Percentiles rank a stretch among this genome's conserved stretches.
Conservation (phyloP, 1,140 invertebrate genomes). For the Radopholus similis region DNA sequence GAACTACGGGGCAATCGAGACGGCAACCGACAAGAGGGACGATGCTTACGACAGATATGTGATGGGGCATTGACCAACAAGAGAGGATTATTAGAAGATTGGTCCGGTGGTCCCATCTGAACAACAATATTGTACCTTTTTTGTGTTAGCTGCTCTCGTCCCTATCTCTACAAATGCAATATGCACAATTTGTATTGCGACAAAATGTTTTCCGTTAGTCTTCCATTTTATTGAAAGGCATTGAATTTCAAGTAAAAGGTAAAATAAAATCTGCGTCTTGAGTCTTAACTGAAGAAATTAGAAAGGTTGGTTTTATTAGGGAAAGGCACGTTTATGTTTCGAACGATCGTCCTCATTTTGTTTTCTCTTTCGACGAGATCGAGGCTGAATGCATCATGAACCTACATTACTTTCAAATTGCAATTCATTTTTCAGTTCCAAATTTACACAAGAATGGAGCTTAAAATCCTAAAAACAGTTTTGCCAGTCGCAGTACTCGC, state of each 20-base stretch:
- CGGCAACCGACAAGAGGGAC: constrained; percentile 8
- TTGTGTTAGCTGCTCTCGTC: too few species aligned
- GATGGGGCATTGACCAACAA: constrained; percentile 4
- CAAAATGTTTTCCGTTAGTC: too few species aligned
- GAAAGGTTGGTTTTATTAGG: too few species aligned
- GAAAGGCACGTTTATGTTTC: too few species aligned
- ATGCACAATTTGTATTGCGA: too few species aligned
- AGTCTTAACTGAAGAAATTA: too few species aligned
- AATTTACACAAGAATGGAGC: constrained; percentile 24
- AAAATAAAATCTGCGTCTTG: too few species aligned
- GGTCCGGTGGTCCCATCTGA: too few species aligned
- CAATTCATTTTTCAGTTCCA: neutral
- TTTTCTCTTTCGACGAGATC: constrained; percentile 2
- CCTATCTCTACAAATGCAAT: too few species aligned
- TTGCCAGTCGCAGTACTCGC: neutral
- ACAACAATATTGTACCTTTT: neutral
- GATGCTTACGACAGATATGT: constrained; percentile 25
- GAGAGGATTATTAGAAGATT: neutral
- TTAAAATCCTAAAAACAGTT: constrained; percentile 14
- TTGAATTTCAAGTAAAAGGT: too few species aligned
- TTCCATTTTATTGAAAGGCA: too few species aligned
- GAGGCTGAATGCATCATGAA: neutral
- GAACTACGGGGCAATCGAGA: constrained; percentile 42
- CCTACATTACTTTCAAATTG: neutral
- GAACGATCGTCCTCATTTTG: neutral